Percentiles rank a stretch among this genome's conserved stretches.
These are phyloP conservation scores for Eilema depressum DNA, from an alignment of 2,888 invertebrate genomes.

Conservation along the genomic window DNA sequence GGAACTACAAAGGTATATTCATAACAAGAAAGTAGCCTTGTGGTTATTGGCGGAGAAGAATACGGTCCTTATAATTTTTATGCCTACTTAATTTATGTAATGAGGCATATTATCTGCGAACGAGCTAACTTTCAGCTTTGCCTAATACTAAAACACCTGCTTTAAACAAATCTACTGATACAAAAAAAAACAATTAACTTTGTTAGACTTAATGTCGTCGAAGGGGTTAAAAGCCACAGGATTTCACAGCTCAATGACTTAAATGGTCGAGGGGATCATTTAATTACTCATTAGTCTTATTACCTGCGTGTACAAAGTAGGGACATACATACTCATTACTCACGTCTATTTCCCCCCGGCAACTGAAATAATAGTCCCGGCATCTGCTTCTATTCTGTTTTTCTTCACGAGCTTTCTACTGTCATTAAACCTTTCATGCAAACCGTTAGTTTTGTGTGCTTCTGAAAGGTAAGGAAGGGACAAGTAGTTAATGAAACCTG, in stretches of 20 bases:
- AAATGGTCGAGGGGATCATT: not conserved
- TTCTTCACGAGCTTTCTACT: no score
- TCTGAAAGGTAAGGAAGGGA: no score
- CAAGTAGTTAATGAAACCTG: no score
- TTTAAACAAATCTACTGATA: not conserved
- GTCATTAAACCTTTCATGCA: no score
- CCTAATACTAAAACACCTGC: conserved; percentile 5
- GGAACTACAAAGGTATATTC: not conserved
- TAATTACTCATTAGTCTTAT: not conserved
- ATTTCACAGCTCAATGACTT: conserved; percentile 1
- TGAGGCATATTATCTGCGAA: no score
- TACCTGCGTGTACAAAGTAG: not conserved
- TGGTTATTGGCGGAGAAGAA: not conserved
- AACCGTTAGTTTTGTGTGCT: no score
- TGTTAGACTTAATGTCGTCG: not conserved
- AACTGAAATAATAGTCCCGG: no score
- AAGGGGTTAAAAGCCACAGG: not conserved
- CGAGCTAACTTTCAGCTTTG: not conserved
- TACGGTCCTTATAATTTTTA: not conserved
- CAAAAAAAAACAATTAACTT: not conserved
- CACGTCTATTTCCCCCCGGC: no score
- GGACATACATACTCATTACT: not conserved
- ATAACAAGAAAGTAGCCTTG: not conserved
- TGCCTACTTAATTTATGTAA: not conserved
- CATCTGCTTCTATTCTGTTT: no score